These are phyloP conservation scores for Pteria penguin DNA, from an alignment of 2,888 invertebrate genomes.

Conservation along the genomic window DNA sequence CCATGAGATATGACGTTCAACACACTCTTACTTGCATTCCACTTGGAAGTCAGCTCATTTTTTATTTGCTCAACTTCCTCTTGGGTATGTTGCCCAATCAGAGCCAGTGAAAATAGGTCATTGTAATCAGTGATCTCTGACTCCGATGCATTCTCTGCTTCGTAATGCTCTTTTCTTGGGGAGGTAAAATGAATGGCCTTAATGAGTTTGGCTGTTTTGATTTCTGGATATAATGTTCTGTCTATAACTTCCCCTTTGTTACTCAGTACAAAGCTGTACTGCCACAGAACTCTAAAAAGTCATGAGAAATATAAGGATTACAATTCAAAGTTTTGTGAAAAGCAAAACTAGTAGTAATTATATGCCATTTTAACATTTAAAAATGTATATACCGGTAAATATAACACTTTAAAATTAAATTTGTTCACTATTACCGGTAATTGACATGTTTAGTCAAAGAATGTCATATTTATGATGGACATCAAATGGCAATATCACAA, in stretches of 20 bases:
- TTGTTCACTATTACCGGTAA: no score
- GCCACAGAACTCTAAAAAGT: slow-evolving; percentile 37
- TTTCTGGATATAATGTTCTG: slow-evolving; percentile 38
- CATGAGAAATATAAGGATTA: neutral
- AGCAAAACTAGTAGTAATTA: neutral
- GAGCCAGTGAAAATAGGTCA: slow-evolving; percentile 9
- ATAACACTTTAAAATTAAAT: no score
- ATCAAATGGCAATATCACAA: no score
- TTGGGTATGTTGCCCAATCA: neutral
- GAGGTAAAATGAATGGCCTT: slow-evolving; percentile 41
- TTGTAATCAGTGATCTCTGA: neutral
- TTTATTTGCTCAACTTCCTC: neutral
- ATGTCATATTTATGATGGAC: no score
- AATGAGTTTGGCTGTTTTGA: slow-evolving; percentile 24
- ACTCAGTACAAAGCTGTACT: slow-evolving; percentile 41
- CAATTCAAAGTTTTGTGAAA: neutral
- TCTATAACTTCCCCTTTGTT: slow-evolving; percentile 39
- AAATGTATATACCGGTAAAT: no score
- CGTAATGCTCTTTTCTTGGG: slow-evolving; percentile 42
- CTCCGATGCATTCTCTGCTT: neutral
- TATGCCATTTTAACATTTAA: neutral
- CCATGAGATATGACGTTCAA: no score
- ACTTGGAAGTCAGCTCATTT: neutral
- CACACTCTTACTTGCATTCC: neutral
- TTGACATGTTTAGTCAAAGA: no score